Evolutionary conservation across 2,888 invertebrate species (phyloP).

Genomic region (Mesorhabditis belari): DNA sequence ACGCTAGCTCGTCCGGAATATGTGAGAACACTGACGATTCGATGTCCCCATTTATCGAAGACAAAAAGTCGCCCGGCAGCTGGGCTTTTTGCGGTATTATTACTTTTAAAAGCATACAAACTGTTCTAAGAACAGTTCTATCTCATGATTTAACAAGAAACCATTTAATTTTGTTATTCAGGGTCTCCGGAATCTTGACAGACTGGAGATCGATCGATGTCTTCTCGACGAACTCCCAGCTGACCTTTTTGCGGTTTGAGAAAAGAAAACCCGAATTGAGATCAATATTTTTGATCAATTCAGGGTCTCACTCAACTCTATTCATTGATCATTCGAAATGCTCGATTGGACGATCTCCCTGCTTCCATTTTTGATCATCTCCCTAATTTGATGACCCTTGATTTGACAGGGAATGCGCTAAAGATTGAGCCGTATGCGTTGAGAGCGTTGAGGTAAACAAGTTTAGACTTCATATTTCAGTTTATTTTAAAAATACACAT

Average conservation of each 20-base stretch:
- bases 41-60: slow-evolving; percentile 33
- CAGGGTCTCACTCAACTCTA: slow-evolving; percentile 37
- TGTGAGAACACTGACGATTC: slow-evolving; percentile 38
- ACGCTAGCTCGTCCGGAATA: slow-evolving; percentile 27
- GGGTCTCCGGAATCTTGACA: slow-evolving; percentile 36
- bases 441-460: slow-evolving; percentile 18
- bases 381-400: slow-evolving; percentile 41
- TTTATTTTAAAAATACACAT: too few relatives aligned
- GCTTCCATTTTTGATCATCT: slow-evolving; percentile 24
- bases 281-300: slow-evolving; percentile 4
- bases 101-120: neutral
- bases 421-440: slow-evolving; percentile 33
- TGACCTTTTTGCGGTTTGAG: slow-evolving; percentile 24
- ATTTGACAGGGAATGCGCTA: slow-evolving; percentile 34
- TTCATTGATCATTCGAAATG: slow-evolving; percentile 35
- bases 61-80: slow-evolving; percentile 25
- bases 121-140: too few relatives aligned
- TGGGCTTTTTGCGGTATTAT: slow-evolving; percentile 25
- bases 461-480: neutral
- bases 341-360: slow-evolving; percentile 30
- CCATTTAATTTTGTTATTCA: too few relatives aligned
- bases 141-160: too few relatives aligned
- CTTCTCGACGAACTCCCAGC: slow-evolving; percentile 22
- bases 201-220: slow-evolving; percentile 40
- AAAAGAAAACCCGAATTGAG: too few relatives aligned